These are phyloP conservation scores for Oscheius myriophilus DNA, from an alignment of 2,888 invertebrate species.

Conservation along the genomic window DNA sequence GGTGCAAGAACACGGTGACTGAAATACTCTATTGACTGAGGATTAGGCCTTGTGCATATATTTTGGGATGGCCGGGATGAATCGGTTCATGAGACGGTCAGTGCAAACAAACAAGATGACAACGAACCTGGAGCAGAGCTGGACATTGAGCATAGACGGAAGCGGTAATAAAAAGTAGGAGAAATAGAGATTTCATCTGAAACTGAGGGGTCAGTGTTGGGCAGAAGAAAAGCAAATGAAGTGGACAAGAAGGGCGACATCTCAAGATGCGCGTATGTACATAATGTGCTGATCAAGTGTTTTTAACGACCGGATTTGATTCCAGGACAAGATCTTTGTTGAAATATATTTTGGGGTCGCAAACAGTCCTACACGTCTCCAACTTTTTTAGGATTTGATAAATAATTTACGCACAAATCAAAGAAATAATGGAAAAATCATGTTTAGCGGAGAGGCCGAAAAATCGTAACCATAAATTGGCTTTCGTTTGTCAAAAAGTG, in stretches of 20 bases:
- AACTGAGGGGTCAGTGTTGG: neutral
- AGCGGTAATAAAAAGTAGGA: conserved; percentile 10
- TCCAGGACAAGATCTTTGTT: too few species aligned
- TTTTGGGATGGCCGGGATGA: neutral
- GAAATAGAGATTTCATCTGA: conserved; percentile 14
- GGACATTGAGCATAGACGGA: conserved; percentile 27
- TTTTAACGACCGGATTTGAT: conserved; percentile 27
- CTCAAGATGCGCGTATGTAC: conserved; percentile 29
- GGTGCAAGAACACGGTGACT: conserved; percentile 62
- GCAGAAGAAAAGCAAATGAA: neutral
- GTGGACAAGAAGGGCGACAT: neutral
- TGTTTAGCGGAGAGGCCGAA: too few species aligned
- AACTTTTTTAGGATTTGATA: too few species aligned
- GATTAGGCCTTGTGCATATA: neutral
- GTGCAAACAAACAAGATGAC: neutral
- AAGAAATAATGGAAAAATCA: too few species aligned
- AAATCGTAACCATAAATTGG: too few species aligned
- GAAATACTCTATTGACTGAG: conserved; percentile 8
- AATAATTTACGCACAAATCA: too few species aligned
- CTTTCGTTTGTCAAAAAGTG: too few species aligned
- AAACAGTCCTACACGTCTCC: too few species aligned
- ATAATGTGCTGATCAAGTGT: conserved; percentile 26
- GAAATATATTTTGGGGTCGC: too few species aligned
- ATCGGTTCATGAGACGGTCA: conserved; percentile 15
- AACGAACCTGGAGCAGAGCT: conserved; percentile 19